Evolutionary conservation across 2,888 invertebrate genomes (phyloP), one percentile per base, ranked within the genome.

Genomic region (Drosophila robusta): DNA sequence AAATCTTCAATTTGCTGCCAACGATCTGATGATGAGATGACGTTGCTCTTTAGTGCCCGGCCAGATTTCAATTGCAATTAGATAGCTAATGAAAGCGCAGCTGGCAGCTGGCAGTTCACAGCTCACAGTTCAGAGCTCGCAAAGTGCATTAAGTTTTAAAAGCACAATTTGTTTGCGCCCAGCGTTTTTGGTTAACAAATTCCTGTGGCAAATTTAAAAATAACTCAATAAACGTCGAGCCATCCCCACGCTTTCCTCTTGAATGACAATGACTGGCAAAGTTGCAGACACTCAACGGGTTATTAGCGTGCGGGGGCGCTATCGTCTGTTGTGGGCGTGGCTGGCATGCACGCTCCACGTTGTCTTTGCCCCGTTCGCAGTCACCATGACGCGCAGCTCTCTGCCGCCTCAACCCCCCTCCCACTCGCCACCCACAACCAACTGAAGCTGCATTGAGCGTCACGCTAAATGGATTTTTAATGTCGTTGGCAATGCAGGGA

Each of bases 401-500:
- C 45, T 64, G 52, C 50, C 62, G 18, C 34, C 47, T 32, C 7
- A 2, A 8, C 38, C 26, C 14, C n/a, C 7, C 11, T n/a, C 12
- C 4, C 6, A 8, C 9, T 18, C 0, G 1, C 7, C 1, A 9
- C 2, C 54, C 45, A 18, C 29, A 7, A 26, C 66, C 50, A 68
- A 60, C 34, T 54, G 51, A 12, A 63, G 63, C 51, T 83, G 87
- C 83, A 89, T 50, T 67, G 70, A 83, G 87, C 84, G 75, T 64
- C 65, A 69, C 72, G 73, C 78, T 89, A 90, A 89, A 90, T 89
- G 90, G 90, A 81, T 90, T 90, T 89, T 90, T 89, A 89, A 89
- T 89, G 89, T 90, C 75, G 78, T 80, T 77, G 78, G 54, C 78
- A 86, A 68, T 72, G 89, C 85, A 84, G 89, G 70, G 68, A 78